phyloP scores from a whole-genome alignment of 2,888 invertebrate genomes.

The Andrena bicolor region DNA sequence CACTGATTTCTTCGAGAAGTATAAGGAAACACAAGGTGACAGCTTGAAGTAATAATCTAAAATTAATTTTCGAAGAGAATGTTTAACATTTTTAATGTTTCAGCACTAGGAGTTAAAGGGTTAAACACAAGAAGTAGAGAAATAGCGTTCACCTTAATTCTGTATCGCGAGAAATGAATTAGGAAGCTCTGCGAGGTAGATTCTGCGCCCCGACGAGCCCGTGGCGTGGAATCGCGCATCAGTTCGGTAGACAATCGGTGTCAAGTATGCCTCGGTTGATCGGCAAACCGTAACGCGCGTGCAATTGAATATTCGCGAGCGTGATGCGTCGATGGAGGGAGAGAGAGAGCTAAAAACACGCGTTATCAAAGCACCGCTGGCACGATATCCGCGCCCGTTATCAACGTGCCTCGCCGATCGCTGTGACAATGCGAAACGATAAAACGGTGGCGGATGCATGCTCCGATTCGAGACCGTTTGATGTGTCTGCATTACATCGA shows the following conservation, averaged over 20 bases:
- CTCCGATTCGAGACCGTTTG: slow-evolving; percentile 62
- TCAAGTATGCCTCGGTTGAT: slow-evolving; percentile 36
- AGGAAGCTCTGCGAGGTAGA: no score
- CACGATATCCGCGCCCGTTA: slow-evolving; percentile 55
- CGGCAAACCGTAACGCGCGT: slow-evolving; percentile 44
- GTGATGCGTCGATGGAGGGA: not conserved
- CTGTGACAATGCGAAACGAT: slow-evolving; percentile 62
- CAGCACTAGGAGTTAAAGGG: no score
- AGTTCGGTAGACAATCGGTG: slow-evolving; percentile 22
- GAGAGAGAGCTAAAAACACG: slow-evolving; percentile 35
- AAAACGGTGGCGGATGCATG: slow-evolving; percentile 63
- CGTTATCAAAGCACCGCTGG: slow-evolving; percentile 47
- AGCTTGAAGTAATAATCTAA: no score
- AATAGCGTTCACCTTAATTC: no score
- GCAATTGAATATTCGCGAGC: slow-evolving; percentile 53
- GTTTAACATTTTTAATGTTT: no score
- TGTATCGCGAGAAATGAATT: no score
- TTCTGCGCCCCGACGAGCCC: not conserved
- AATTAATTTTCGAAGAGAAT: no score
- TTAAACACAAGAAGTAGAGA: not conserved
- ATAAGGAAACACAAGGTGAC: no score
- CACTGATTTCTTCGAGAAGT: no score
- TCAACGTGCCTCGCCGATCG: slow-evolving; percentile 57
- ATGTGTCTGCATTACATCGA: slow-evolving; percentile 56
- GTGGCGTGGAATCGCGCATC: not conserved